Evolutionary conservation across 2,797 vertebrate genomes (phyloP), one percentile per base, ranked within the genome.

Genomic region (Acanthurus tractus): DNA sequence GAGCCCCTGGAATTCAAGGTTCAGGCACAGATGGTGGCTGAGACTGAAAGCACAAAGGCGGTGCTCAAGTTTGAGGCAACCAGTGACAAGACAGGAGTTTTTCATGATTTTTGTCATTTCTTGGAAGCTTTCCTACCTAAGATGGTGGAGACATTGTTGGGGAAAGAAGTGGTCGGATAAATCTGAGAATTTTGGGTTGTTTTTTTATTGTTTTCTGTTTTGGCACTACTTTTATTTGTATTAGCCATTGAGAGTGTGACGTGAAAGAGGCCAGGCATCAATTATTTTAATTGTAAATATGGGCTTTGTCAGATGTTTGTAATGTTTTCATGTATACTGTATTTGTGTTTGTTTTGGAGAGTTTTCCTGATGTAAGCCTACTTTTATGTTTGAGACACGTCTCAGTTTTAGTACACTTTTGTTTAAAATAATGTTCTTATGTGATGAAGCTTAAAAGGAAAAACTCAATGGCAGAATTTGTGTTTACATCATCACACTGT

Each of bases 51-150:
- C 72, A 93, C 92, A 0, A 89, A 67, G 25, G 89, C 91, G 0
- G 64, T 92, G 36, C 84, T 98, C 4, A 83, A 46, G 15, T 85
- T 97, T 11, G 89, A 83, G 25, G 94, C 96, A 0, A 73, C 87
- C 18, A 79, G 71, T 0, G 94, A 95, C 49, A 23, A 78, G 0
- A 38, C 85, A 0, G 94, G 93, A 45, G 77, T 94, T 15, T 97
- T 97, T 66, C 92, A 94, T 0, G 96, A 96, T 79, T 97, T 97
- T 68, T 96, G 96, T 84, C 97, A 97, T 63, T 99, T 98, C 61
- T 78, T 99, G 52, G 95, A 96, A 75, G 89, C 68, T 6, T 98
- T 98, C 59, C 54, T 99, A 52, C 97, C 97, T 0, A 94, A 93
- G 20, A 93, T 95, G 89, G 91, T 94, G 0, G 93, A 94, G 55